These are phyloP conservation scores for Serrognathus titanus DNA, from an alignment of 2,888 invertebrate genomes.

Conservation along the genomic window DNA sequence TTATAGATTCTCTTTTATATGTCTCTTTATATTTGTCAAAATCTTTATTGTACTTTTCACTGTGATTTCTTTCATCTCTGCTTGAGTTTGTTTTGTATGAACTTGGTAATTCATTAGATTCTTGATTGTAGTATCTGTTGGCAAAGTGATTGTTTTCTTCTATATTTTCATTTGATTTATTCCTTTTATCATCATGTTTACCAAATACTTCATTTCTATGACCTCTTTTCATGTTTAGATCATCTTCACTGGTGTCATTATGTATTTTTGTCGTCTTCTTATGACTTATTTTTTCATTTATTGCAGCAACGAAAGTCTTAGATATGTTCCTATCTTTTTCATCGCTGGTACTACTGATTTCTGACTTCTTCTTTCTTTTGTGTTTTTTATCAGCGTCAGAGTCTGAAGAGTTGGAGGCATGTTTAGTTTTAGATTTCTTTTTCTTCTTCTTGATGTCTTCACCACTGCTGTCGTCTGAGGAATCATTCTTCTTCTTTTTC, in stretches of 20 bases:
- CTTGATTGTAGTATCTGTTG: neutral
- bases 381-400: constrained; percentile 1
- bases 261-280: neutral
- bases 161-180: neutral
- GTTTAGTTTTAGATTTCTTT: neutral
- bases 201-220: no score
- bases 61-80: neutral
- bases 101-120: neutral
- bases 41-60: neutral
- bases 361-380: neutral
- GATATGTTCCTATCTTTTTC: neutral
- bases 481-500: neutral
- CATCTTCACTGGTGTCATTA: neutral
- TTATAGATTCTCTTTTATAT: neutral
- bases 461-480: neutral
- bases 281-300: neutral
- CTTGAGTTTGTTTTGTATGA: neutral
- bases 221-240: no score
- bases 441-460: neutral
- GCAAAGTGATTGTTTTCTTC: no score
- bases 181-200: neutral
- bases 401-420: neutral
- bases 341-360: neutral
- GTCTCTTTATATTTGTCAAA: neutral
- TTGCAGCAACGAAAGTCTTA: neutral